Conservation (phyloP, 2,113 vertebrate genomes). For the Tetrax tetrax region DNA sequence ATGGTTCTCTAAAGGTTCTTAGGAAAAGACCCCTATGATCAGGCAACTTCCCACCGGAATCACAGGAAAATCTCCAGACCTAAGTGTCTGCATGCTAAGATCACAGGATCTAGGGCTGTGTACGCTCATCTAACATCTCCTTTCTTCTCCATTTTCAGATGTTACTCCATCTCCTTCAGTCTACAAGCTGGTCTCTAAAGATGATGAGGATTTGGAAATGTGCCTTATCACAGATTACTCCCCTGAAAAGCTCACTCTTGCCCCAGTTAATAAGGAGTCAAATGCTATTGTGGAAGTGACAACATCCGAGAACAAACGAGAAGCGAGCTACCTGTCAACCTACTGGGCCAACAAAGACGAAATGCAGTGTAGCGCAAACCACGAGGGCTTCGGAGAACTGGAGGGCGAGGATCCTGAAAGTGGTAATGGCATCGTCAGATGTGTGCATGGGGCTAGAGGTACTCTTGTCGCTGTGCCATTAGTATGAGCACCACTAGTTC, state of each 20-base stretch:
- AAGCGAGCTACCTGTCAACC: constrained; percentile 50
- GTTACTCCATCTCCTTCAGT: constrained; percentile 16
- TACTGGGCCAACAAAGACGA: neutral
- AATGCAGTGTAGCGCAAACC: neutral
- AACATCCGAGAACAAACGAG: rapidly evolving
- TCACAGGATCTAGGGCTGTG: neutral
- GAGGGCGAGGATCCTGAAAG: neutral
- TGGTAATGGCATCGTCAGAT: constrained; percentile 16
- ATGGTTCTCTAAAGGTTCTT: neutral
- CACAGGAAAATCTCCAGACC: neutral
- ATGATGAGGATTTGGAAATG: neutral
- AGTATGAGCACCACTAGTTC: neutral
- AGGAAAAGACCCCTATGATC: neutral
- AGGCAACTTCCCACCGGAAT: neutral
- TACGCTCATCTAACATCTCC: neutral
- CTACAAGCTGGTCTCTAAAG: constrained; percentile 26
- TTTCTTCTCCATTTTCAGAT: constrained; percentile 8
- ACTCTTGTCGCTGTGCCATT: neutral
- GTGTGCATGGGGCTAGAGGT: neutral
- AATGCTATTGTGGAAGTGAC: neutral
- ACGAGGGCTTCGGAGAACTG: neutral
- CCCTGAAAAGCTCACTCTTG: rapidly evolving
- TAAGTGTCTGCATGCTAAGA: neutral
- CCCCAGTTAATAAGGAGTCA: rapidly evolving
- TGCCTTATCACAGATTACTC: constrained; percentile 70